Evolutionary conservation across 2,888 invertebrate genomes (phyloP).

Genomic region (Amphipoea lucens): DNA sequence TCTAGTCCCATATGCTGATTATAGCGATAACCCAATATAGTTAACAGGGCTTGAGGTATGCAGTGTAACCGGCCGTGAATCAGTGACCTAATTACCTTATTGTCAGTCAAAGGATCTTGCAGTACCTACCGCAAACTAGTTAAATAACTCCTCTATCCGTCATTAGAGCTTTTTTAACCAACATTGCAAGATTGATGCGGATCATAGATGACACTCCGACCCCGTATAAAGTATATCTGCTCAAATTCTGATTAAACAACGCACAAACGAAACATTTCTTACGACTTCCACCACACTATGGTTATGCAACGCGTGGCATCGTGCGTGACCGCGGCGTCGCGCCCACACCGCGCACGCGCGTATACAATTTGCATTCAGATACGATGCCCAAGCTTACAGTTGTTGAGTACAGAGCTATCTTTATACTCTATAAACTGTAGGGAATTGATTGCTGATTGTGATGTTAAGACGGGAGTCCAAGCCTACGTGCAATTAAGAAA

Average conservation of each 20-base stretch:
- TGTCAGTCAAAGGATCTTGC: background rate
- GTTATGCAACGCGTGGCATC: slow-evolving; percentile 68
- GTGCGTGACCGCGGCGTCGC: slow-evolving; percentile 73
- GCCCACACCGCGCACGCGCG: slow-evolving; percentile 74
- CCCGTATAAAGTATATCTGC: background rate
- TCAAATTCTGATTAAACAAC: background rate
- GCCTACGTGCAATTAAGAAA: slow-evolving; percentile 1
- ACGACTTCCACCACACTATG: slow-evolving; percentile 44
- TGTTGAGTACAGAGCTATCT: slow-evolving; percentile 42
- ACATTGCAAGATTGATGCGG: too few species aligned
- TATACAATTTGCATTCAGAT: slow-evolving; percentile 71
- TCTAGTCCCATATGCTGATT: background rate
- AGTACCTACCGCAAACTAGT: too few species aligned
- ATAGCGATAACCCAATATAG: background rate
- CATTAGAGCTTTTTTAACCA: background rate
- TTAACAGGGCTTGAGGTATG: background rate
- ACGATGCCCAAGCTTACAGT: slow-evolving; percentile 49
- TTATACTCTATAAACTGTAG: slow-evolving; percentile 25
- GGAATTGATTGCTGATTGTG: slow-evolving; percentile 50
- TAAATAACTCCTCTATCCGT: background rate
- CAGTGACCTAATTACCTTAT: background rate
- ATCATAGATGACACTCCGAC: background rate
- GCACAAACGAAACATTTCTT: slow-evolving; percentile 14
- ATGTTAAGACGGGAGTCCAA: slow-evolving; percentile 2
- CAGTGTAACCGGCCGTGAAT: background rate